Conservation (phyloP, 35 echinoderm and acorn worm genomes). For the Stichopus chloronotus region DNA sequence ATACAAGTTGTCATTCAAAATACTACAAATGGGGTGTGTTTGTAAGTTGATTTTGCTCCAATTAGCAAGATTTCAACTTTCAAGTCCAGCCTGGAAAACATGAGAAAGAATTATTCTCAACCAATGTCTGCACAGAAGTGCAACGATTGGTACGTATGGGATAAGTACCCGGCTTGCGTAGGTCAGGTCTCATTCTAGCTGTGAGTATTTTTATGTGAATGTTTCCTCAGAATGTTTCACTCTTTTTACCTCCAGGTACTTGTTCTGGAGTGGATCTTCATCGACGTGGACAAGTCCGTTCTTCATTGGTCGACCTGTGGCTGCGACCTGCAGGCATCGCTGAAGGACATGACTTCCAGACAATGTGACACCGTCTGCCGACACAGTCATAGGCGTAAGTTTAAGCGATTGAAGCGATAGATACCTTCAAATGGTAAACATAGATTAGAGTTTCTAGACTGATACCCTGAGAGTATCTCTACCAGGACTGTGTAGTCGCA, state of each 20-base stretch:
- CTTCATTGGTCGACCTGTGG: constrained; percentile 23
- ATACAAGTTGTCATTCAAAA: too few relatives aligned
- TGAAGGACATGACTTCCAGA: not conserved
- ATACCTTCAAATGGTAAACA: too few relatives aligned
- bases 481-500: too few relatives aligned
- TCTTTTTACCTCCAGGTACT: not conserved
- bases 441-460: too few relatives aligned
- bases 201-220: not conserved
- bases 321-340: not conserved
- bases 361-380: not conserved
- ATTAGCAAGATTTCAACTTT: too few relatives aligned
- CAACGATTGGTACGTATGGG: too few relatives aligned
- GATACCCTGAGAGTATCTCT: too few relatives aligned
- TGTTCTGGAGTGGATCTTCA: not conserved
- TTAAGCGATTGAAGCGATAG: not conserved
- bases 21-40: too few relatives aligned
- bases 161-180: not conserved
- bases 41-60: too few relatives aligned
- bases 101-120: too few relatives aligned
- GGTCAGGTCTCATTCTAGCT: not conserved
- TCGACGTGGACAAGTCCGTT: not conserved
- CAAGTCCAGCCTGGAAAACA: too few relatives aligned
- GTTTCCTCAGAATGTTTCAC: not conserved
- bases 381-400: constrained; percentile 5
- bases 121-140: too few relatives aligned